Evolutionary conservation across 2,888 invertebrate genomes (phyloP), one percentile per base, ranked within the genome.

Genomic region (Phengaris arion): DNA sequence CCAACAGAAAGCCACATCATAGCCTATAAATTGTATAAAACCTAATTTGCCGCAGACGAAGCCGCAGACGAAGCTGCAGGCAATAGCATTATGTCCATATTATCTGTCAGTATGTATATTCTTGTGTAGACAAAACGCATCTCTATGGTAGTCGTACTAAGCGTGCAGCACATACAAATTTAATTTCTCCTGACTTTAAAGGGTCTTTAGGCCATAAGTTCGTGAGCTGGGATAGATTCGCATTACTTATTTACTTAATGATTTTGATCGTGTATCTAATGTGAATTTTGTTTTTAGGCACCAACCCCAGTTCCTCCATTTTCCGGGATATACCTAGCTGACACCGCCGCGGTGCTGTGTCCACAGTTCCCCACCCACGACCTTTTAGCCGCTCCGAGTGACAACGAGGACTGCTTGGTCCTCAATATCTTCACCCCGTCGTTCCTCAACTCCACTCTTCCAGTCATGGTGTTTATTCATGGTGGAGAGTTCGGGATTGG

Each of bases 401-500:
- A 92, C 48, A 91, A 86, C 48, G 92, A 91, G 78, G 94, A 94
- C 81, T 94, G 94, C 69, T 84, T 94, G 0, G 86, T 90, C 69
- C 83, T 94, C 0, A 94, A 94, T 80, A 82, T 94, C 2, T 93
- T 84, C 82, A 85, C 88, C 0, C 94, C 94, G 2, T 80, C 83
- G 0, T 79, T 83, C 9, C 74, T 80, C 2, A 90, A 89, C 76
- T 77, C 81, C 2, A 83, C 85, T 2, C 77, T 86, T 5, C 94
- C 94, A 0, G 92, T 94, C 1, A 90, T 94, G 86, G 89, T 93
- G 0, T 93, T 85, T 79, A 84, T 94, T 2, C 94, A 94, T 46
- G 94, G 94, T 0, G 94, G 94, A 2, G 93, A 88, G 6, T 94
- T 93, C 64, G 90, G 91, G 0, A 81, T 86, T 0, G 94, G 94